phyloP scores from a whole-genome alignment of 2,888 invertebrate species.

The Lymantria monacha region DNA sequence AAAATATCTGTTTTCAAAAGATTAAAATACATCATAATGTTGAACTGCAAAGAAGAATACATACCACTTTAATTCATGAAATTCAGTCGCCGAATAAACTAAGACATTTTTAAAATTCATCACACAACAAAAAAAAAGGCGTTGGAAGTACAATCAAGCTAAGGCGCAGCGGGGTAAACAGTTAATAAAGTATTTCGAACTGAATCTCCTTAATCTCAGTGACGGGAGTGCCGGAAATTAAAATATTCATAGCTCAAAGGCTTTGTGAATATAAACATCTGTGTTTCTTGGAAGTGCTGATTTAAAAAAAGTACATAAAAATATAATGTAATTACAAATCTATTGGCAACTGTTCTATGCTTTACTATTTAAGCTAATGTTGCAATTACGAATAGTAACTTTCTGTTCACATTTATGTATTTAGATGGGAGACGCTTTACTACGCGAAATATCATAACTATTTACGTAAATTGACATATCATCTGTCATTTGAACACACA shows the following conservation, averaged over 20 bases:
- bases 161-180: conserved; percentile 15
- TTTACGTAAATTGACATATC: too few species aligned
- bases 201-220: conserved; percentile 32
- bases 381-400: too few species aligned
- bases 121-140: conserved; percentile 8
- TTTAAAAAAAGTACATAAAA: conserved; percentile 17
- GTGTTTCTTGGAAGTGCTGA: conserved; percentile 27
- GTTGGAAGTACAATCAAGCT: conserved; percentile 7
- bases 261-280: conserved; percentile 35
- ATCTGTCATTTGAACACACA: too few species aligned
- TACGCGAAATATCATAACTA: too few species aligned
- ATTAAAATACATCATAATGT: too few species aligned
- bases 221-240: conserved; percentile 35
- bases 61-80: background rate
- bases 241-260: conserved; percentile 38
- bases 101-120: conserved; percentile 12
- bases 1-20: too few species aligned
- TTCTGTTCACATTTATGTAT: too few species aligned
- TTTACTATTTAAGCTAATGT: too few species aligned
- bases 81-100: background rate
- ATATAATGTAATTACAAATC: too few species aligned
- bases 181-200: conserved; percentile 34
- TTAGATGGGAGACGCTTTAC: too few species aligned
- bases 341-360: too few species aligned
- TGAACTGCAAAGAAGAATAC: too few species aligned